phyloP scores from a whole-genome alignment of 2,113 vertebrate species.

The Amazona guildingii region DNA sequence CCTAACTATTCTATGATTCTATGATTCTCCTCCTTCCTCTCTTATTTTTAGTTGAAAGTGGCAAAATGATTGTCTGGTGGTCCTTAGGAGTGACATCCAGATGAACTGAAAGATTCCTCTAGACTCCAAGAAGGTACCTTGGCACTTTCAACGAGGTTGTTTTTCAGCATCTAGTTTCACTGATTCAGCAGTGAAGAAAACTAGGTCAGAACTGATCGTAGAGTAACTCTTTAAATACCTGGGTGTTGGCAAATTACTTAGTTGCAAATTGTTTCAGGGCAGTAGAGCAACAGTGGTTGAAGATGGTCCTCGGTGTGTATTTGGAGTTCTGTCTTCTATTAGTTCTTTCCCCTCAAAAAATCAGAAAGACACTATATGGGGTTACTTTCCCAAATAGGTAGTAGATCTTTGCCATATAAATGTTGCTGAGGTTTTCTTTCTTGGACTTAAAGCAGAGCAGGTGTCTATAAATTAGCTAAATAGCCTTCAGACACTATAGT shows the following conservation, averaged over 20 bases:
- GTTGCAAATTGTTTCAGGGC: neutral
- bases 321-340: neutral
- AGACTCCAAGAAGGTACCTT: neutral
- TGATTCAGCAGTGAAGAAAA: neutral
- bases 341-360: neutral
- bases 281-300: neutral
- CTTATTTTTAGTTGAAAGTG: neutral
- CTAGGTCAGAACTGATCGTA: neutral
- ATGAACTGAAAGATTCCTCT: neutral
- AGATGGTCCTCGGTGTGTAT: accelerated
- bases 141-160: neutral
- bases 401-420: neutral
- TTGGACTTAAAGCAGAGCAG: neutral
- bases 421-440: neutral
- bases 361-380: neutral
- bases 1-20: too few species aligned
- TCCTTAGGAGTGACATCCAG: neutral
- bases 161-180: neutral
- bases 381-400: neutral
- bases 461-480: neutral
- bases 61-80: neutral
- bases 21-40: neutral
- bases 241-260: neutral
- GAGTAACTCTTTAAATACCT: neutral
- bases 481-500: neutral